Evolutionary conservation across 1,140 invertebrate species (phyloP).

Genomic region (Protaetia brevitarsis): DNA sequence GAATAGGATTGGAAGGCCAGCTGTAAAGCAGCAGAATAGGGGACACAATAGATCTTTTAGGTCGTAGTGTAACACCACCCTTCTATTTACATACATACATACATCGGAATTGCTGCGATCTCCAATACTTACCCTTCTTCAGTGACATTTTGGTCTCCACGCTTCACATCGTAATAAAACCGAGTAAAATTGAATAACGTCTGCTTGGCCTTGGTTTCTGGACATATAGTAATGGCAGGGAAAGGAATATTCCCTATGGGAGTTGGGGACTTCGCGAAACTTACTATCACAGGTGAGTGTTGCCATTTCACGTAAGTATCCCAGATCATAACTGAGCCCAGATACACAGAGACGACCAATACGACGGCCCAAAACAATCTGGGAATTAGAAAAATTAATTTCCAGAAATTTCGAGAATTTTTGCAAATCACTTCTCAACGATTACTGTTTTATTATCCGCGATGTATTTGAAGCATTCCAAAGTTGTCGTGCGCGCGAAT

Average conservation of each 20-base stretch:
- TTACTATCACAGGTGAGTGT: slow-evolving; percentile 56
- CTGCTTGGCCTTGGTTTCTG: slow-evolving; percentile 49
- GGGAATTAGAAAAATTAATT: no score
- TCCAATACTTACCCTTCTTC: slow-evolving; percentile 54
- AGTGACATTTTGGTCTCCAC: slow-evolving; percentile 46
- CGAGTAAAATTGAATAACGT: slow-evolving; percentile 48
- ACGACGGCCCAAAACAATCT: slow-evolving; percentile 56
- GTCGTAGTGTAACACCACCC: no score
- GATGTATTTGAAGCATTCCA: no score
- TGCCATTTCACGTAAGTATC: slow-evolving; percentile 57
- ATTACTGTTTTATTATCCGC: no score
- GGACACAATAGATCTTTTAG: no score
- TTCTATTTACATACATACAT: no score
- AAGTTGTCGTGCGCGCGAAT: no score
- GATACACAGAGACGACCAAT: slow-evolving; percentile 51
- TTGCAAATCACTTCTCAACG: no score
- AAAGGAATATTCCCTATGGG: slow-evolving; percentile 58
- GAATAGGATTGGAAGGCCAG: no score
- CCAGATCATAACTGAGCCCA: slow-evolving; percentile 51
- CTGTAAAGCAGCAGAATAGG: no score
- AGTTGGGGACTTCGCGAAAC: slow-evolving; percentile 55
- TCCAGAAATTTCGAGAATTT: no score
- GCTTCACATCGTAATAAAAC: slow-evolving; percentile 36
- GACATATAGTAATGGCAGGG: slow-evolving; percentile 57
- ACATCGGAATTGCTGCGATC: no score